Conservation (phyloP, 2,113 vertebrate genomes). For the Scophthalmus maximus region DNA sequence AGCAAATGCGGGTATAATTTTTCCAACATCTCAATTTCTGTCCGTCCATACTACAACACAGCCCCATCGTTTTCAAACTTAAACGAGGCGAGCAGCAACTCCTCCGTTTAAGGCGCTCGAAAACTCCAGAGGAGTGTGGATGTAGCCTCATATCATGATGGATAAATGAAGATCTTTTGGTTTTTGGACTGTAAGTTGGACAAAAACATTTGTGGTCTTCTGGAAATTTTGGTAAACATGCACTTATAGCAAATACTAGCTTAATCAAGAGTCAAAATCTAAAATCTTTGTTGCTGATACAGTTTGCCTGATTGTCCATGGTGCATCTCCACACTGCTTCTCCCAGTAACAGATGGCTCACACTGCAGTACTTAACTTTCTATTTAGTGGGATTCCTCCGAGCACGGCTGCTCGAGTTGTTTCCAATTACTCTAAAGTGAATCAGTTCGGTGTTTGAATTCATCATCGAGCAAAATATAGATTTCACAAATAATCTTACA, state of each 20-base stretch:
- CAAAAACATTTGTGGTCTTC: not conserved
- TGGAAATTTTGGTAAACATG: no score
- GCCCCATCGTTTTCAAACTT: no score
- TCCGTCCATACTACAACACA: no score
- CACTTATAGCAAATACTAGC: not conserved
- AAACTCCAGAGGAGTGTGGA: no score
- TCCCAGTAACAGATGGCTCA: constrained; percentile 43
- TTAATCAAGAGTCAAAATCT: not conserved
- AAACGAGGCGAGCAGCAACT: no score
- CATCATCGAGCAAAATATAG: constrained; percentile 38
- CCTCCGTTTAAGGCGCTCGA: no score
- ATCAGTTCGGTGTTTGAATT: constrained; percentile 50
- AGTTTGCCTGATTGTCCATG: not conserved
- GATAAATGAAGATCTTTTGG: no score
- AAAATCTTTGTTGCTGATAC: not conserved
- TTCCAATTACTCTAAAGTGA: constrained; percentile 56
- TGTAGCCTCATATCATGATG: no score
- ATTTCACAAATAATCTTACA: constrained; percentile 39
- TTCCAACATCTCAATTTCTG: no score
- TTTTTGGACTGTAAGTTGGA: not conserved
- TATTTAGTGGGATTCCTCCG: constrained; percentile 32
- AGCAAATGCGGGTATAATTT: no score
- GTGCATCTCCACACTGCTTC: constrained; percentile 1
- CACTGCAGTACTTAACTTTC: constrained; percentile 37
- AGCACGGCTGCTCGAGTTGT: constrained; percentile 32